Percentiles rank a stretch among this genome's conserved stretches.
Evolutionary conservation across 2,113 vertebrate species (phyloP).

Genomic region (Elanus axillaris): DNA sequence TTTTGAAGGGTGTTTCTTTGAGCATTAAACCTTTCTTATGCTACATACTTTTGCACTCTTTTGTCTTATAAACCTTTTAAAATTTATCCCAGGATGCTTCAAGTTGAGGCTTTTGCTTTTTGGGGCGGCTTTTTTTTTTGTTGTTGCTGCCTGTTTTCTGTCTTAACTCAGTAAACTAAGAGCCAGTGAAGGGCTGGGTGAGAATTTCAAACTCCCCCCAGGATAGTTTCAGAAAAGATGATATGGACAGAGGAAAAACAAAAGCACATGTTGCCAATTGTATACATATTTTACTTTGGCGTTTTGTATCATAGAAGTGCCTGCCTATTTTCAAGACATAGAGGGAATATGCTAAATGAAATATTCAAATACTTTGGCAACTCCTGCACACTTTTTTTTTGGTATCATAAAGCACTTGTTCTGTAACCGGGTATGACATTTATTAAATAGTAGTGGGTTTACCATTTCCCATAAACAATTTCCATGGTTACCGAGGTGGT

Average conservation of each 20-base stretch:
- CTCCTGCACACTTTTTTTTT: neutral
- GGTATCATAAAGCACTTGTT: neutral
- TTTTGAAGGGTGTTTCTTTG: conserved; percentile 48
- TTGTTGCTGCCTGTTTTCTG: neutral
- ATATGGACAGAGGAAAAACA: neutral
- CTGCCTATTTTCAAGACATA: neutral
- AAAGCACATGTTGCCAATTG: neutral
- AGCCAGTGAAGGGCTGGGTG: neutral
- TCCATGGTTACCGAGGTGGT: neutral
- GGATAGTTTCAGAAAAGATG: neutral
- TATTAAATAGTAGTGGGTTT: neutral
- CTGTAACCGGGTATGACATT: neutral
- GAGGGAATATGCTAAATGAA: neutral
- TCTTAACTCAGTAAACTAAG: neutral
- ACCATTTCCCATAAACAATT: neutral
- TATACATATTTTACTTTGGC: neutral
- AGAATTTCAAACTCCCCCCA: neutral
- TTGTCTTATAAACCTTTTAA: conserved; percentile 33
- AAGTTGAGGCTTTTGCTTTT: neutral
- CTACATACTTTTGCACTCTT: conserved; percentile 20
- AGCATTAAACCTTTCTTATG: conserved; percentile 30
- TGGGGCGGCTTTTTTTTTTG: neutral
- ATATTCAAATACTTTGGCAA: neutral
- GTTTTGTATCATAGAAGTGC: neutral
- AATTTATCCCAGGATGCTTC: conserved; percentile 6